Conservation (phyloP, 2,797 vertebrate genomes). For the Sardinella longiceps region DNA sequence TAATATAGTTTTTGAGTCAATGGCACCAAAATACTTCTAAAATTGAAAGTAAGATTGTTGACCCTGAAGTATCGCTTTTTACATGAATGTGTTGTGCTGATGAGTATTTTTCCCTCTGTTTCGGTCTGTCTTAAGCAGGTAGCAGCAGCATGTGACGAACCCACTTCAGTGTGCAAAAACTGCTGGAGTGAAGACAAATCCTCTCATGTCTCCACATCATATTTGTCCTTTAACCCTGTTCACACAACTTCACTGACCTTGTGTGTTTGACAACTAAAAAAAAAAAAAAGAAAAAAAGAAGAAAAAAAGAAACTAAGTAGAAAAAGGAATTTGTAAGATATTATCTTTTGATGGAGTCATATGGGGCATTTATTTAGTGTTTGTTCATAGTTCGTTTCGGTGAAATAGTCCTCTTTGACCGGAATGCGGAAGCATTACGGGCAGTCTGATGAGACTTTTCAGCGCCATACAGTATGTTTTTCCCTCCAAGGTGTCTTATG, state of each 20-base stretch:
- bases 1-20: no score
- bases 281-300: slow-evolving; percentile 13
- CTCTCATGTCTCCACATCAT: slow-evolving; percentile 80
- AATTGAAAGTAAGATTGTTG: no score
- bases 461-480: neutral
- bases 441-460: neutral
- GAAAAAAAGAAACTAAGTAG: slow-evolving; percentile 19
- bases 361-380: slow-evolving; percentile 24
- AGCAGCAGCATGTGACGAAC: slow-evolving; percentile 93
- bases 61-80: neutral
- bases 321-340: slow-evolving; percentile 27
- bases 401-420: slow-evolving; percentile 13
- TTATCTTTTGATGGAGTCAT: slow-evolving; percentile 23
- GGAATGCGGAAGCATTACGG: neutral
- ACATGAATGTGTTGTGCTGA: neutral
- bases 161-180: slow-evolving; percentile 76
- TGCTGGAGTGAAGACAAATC: slow-evolving; percentile 74
- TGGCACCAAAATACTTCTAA: no score
- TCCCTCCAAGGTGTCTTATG: neutral
- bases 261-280: slow-evolving; percentile 12
- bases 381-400: slow-evolving; percentile 12
- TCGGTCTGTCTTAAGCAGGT: slow-evolving; percentile 73
- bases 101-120: neutral
- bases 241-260: slow-evolving; percentile 19
- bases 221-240: neutral